Conservation (phyloP, 2,888 invertebrate species). For the Perizoma flavofasciatum region DNA sequence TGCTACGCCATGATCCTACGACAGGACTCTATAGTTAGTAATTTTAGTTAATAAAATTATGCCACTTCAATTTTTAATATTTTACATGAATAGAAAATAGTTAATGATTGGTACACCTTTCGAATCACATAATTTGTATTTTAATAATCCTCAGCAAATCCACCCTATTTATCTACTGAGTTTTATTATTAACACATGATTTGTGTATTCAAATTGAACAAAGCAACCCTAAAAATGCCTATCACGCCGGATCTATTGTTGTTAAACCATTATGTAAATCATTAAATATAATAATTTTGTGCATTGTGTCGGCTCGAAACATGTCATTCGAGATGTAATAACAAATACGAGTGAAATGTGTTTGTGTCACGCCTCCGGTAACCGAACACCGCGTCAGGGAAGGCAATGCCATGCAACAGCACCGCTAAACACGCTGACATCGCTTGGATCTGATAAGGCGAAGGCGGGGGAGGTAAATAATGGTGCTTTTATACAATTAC, state of each 20-base stretch:
- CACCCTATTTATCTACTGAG: constrained; percentile 30
- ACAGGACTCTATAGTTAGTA: background rate
- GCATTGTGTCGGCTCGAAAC: constrained; percentile 46
- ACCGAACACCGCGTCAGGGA: constrained; percentile 17
- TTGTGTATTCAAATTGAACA: constrained; percentile 41
- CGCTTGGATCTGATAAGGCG: constrained; percentile 46
- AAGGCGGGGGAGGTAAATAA: constrained; percentile 35
- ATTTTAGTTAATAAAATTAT: constrained; percentile 1
- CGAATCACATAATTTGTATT: constrained; percentile 25
- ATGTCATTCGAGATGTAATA: constrained; percentile 42
- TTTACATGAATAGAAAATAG: constrained; percentile 23
- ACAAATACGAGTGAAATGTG: constrained; percentile 34
- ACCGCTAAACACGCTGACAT: constrained; percentile 22
- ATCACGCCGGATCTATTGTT: constrained; percentile 47
- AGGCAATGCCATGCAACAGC: background rate
- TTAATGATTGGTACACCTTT: constrained; percentile 30
- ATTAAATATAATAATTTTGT: constrained; percentile 56
- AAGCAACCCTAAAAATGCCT: constrained; percentile 45
- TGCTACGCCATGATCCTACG: constrained; percentile 34
- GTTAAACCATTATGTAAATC: constrained; percentile 54
- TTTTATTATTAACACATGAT: constrained; percentile 39
- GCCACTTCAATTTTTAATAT: constrained; percentile 13
- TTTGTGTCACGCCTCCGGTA: constrained; percentile 31
- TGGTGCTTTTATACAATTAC: constrained; percentile 38
- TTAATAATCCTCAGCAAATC: constrained; percentile 32